Base-by-base conservation (phyloP, 64 coral and sea anemone genomes). In the Astreopora myriophthalma region DNA sequence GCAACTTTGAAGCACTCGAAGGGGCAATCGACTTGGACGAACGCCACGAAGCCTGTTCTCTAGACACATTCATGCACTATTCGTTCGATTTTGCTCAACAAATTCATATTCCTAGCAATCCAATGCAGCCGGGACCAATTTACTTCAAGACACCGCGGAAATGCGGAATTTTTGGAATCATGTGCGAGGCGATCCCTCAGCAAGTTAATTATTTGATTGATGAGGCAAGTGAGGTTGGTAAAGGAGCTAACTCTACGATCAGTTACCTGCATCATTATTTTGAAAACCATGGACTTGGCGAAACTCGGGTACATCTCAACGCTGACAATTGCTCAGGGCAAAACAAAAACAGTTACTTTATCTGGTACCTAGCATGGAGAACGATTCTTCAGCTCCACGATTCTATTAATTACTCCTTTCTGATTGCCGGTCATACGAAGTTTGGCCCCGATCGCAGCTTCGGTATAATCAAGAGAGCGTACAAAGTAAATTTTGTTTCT, bases 201-300 rank as follows among this genome's bases (percentile, higher is more conserved):
- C 65, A 86, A 51, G 65, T 86, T 3, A 86, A 69, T 23, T 86
- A 69, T 10, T 19, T 73, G 0, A 87, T 87, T 5, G 85, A 87
- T 51, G 85, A 87, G 22, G 8, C 39, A n/a, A 8, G 85, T 31
- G 23, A 11, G 11, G 67, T 71, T 52, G 64, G 85, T 10, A 87
- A 87, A 20, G 85, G 85, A 26, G 85, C 38, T 13, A 87, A 87
- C n/a, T n/a, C n/a, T n/a, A n/a, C n/a, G n/a, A n/a, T n/a, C n/a
- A n/a, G n/a, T n/a, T 27, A 16, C 67, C n/a, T 87, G 5, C 68
- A 87, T 34, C 46, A 87, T 32, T 87, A 30, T 34, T 87, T 87
- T 1, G 34, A 44, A 13, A 24, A 87, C 22, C 85, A 87, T 32
- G 67, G 65, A 51, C 23, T 74, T 46, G 85, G 85, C 11, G 85